Base-by-base conservation (phyloP, 2,888 invertebrate species). In the Pollenia labialis region DNA sequence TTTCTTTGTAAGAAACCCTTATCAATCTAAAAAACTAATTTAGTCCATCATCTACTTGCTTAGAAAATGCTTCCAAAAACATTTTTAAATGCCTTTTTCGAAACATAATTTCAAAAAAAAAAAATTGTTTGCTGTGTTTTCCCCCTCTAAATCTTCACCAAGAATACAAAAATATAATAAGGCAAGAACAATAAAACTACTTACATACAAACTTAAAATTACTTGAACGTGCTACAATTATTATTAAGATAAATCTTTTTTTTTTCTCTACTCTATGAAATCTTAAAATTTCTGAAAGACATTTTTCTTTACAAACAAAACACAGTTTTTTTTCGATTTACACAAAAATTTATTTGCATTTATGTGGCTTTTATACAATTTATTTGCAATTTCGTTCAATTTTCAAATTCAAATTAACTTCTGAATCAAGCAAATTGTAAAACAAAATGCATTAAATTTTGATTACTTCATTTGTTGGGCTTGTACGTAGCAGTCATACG, bases 141-240 rank as follows among this genome's bases (percentile, higher is more conserved):
- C 4, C 42, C n/a, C 52, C 54, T 76, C 58, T 44, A 23, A 74
- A 58, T 40, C 48, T 72, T 11, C 7, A 32, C 66, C 23, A 52
- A 68, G 66, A 60, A 58, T 46, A 72, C 4, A 23, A 56, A 60
- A 62, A 71, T 14, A n/a, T 64, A 64, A 85, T 74, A 80, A 84
- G 8, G 16, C 44, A 42, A 79, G 44, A 23, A 66, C 62, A 62
- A 72, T 10, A 84, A 68, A 18, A 50, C 32, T 44, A 72, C 14
- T 72, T 72, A 80, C 62, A 75, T 71, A 79, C 56, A 75, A 71
- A 71, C 75, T 56, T 32, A 64, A 88, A 89, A 88, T 89, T 89
- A 87, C 85, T 60, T 83, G 85, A 88, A 89, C 89, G 89, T 89
- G 89, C 83, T 79, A 88, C 88, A 88, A 89, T 89, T 87, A 88